phyloP scores from a whole-genome alignment of 2,888 invertebrate genomes.

The Julus scanicus region DNA sequence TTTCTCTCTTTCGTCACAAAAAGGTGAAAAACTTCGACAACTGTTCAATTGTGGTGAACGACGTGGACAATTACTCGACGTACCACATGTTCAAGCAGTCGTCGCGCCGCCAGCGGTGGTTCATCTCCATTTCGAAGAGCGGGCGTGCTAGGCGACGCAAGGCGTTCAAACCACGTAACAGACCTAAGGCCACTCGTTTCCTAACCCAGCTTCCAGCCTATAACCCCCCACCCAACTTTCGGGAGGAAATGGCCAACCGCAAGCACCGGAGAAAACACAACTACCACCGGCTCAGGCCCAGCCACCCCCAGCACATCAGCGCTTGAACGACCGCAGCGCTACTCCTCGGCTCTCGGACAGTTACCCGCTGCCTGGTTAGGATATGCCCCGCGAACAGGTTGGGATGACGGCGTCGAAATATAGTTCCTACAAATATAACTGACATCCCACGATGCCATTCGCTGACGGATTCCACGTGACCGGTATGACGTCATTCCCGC shows the following conservation, averaged over 20 bases:
- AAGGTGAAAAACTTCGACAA: constrained; percentile 60
- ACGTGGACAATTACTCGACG: constrained; percentile 61
- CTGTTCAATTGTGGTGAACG: constrained; percentile 63
- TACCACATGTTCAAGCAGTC: constrained; percentile 64
- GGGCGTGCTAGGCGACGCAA: constrained; percentile 61
- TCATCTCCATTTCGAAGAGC: constrained; percentile 62
- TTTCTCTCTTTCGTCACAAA: not conserved
- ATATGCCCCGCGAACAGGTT: too few species aligned
- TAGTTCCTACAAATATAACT: constrained; percentile 9
- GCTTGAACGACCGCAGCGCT: too few species aligned
- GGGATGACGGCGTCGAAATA: too few species aligned
- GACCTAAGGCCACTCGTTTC: constrained; percentile 62
- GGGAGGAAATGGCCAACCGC: not conserved
- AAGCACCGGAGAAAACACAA: not conserved
- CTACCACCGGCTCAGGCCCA: not conserved
- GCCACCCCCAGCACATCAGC: not conserved
- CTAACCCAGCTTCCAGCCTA: constrained; percentile 57
- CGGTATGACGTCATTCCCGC: too few species aligned
- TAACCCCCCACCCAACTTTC: not conserved
- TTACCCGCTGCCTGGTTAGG: too few species aligned
- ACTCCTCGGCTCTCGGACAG: too few species aligned
- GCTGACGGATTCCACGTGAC: too few species aligned
- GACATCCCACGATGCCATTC: too few species aligned
- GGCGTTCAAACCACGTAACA: constrained; percentile 61
- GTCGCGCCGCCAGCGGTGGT: constrained; percentile 60